A percentile compares a stretch with the other conserved stretches of the same genome.
Conservation (phyloP, 2,888 invertebrate genomes). For the Yponomeuta malinellus region DNA sequence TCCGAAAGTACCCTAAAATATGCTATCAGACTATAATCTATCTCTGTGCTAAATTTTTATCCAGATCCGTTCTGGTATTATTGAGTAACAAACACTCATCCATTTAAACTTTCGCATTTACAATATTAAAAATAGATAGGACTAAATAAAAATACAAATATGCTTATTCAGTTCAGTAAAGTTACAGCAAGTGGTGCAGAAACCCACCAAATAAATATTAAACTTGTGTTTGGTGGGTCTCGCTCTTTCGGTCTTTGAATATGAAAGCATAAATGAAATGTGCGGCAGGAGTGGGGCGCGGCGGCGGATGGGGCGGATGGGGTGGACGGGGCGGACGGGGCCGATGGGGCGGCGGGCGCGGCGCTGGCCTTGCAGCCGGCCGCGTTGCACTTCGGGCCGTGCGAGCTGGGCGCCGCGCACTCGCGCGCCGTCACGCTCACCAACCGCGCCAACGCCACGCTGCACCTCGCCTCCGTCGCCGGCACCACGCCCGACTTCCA, state of each 20-base stretch:
- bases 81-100: too few relatives aligned
- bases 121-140: too few relatives aligned
- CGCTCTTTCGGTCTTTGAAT: neutral
- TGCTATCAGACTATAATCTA: too few relatives aligned
- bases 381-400: slow-evolving; percentile 70
- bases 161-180: too few relatives aligned
- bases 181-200: too few relatives aligned
- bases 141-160: too few relatives aligned
- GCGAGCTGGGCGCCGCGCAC: slow-evolving; percentile 91
- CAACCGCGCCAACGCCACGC: slow-evolving; percentile 92
- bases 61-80: too few relatives aligned
- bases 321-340: slow-evolving; percentile 24
- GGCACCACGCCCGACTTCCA: slow-evolving; percentile 97
- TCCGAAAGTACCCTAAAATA: too few relatives aligned
- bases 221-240: neutral
- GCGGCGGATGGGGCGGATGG: slow-evolving; percentile 23
- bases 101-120: too few relatives aligned
- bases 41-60: too few relatives aligned
- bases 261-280: neutral
- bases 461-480: slow-evolving; percentile 95
- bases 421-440: slow-evolving; percentile 90
- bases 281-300: slow-evolving; percentile 52
- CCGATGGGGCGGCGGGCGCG: slow-evolving; percentile 29
- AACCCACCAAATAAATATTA: neutral
- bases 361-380: slow-evolving; percentile 63